Conservation (phyloP, 2,113 vertebrate genomes). For the Trogon melanurus region DNA sequence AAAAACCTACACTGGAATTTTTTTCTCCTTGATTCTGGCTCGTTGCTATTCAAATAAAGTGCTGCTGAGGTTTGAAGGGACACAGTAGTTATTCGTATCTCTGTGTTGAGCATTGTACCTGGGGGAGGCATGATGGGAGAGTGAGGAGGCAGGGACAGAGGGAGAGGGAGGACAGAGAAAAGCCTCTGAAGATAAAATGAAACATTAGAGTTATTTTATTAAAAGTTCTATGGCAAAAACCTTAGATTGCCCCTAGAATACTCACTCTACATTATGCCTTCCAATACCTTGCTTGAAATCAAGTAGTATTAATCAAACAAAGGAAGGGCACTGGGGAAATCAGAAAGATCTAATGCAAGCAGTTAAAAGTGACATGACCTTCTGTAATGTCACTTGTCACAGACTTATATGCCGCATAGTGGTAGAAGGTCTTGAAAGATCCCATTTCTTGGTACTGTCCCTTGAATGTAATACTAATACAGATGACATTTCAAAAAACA, state of each 20-base stretch:
- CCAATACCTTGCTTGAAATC: conserved; percentile 73
- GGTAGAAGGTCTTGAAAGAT: conserved; percentile 73
- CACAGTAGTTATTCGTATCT: neutral
- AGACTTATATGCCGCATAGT: conserved; percentile 82
- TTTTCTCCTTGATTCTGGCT: neutral
- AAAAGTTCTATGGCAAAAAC: conserved; percentile 5
- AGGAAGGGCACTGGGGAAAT: conserved; percentile 89
- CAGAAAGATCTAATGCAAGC: conserved; percentile 93
- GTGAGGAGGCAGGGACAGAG: neutral
- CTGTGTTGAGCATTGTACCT: neutral
- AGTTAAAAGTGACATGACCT: conserved; percentile 98
- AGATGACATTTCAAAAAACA: conserved; percentile 75
- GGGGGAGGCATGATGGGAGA: neutral
- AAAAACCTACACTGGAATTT: neutral
- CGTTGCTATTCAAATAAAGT: conserved; percentile 23
- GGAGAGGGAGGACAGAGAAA: neutral
- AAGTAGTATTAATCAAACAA: conserved; percentile 83
- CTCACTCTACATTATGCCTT: conserved; percentile 72
- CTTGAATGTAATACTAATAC: conserved; percentile 73
- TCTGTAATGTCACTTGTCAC: conserved; percentile 97
- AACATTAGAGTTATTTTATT: neutral
- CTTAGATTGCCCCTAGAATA: conserved; percentile 35
- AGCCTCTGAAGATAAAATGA: neutral
- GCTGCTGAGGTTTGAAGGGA: conserved; percentile 9
- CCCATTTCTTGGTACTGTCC: conserved; percentile 64